Conservation (phyloP, 2,797 vertebrate genomes). For the Botia kubotai region DNA sequence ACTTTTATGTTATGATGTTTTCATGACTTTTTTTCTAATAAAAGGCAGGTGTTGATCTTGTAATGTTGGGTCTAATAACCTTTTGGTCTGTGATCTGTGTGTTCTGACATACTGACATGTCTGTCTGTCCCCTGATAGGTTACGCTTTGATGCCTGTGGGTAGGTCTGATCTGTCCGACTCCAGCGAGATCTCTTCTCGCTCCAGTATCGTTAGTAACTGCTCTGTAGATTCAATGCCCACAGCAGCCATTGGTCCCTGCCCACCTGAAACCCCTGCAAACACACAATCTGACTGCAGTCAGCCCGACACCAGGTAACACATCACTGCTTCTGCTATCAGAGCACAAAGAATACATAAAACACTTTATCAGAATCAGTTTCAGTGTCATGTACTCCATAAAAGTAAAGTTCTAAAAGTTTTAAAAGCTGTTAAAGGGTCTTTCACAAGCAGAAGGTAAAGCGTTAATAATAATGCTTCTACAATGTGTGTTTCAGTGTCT, state of each 20-base stretch:
- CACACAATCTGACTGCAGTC: slow-evolving; percentile 72
- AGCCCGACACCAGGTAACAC: slow-evolving; percentile 43
- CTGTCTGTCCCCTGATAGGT: slow-evolving; percentile 69
- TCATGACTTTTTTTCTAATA: slow-evolving; percentile 6
- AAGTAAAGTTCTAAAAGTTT: background rate
- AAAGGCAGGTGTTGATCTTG: slow-evolving; percentile 15
- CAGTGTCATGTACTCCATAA: background rate
- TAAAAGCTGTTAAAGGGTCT: background rate
- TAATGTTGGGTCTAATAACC: background rate
- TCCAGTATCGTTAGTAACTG: slow-evolving; percentile 92
- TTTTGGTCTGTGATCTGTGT: background rate
- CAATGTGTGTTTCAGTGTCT: slow-evolving; percentile 59
- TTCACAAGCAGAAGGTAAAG: background rate
- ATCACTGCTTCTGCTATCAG: background rate
- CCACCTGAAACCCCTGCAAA: slow-evolving; percentile 68
- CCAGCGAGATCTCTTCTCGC: slow-evolving; percentile 94
- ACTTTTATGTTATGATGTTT: background rate
- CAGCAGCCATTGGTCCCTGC: slow-evolving; percentile 69
- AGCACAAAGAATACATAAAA: slow-evolving; percentile 26
- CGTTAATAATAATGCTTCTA: background rate
- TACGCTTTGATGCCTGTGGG: slow-evolving; percentile 81
- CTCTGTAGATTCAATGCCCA: slow-evolving; percentile 88
- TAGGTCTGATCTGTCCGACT: slow-evolving; percentile 90
- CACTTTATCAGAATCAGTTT: slow-evolving; percentile 54
- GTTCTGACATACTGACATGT: background rate